These are phyloP conservation scores for Solea senegalensis DNA, from an alignment of 2,113 vertebrate genomes.

Conservation along the genomic window DNA sequence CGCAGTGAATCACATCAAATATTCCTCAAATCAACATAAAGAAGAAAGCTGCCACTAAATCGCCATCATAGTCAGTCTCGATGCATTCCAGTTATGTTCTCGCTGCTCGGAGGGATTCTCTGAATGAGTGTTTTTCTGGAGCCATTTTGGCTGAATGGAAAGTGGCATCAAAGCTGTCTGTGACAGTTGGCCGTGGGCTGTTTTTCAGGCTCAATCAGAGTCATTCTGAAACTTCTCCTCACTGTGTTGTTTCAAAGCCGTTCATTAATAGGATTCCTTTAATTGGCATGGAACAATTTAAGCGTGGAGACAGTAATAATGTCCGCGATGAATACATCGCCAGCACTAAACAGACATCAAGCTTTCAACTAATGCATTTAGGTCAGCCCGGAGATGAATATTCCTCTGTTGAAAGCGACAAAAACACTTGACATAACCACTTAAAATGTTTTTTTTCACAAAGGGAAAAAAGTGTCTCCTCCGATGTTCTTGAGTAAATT, in stretches of 20 bases:
- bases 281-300: constrained; percentile 22
- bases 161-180: constrained; percentile 33
- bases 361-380: constrained; percentile 60
- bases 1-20: neutral
- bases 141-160: constrained; percentile 48
- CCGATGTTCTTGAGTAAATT: constrained; percentile 55
- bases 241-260: neutral
- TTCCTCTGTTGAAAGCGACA: constrained; percentile 31
- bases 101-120: neutral
- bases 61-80: constrained; percentile 26
- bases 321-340: constrained; percentile 25
- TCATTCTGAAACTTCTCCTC: too few species aligned
- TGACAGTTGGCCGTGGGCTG: constrained; percentile 3
- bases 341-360: constrained; percentile 29
- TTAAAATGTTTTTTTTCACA: constrained; percentile 41
- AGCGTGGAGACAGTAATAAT: neutral
- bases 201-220: neutral
- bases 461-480: constrained; percentile 43
- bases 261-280: constrained; percentile 9
- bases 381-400: constrained; percentile 55
- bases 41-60: constrained; percentile 25
- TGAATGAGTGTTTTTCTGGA: constrained; percentile 22
- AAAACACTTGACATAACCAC: constrained; percentile 49
- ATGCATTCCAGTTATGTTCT: constrained; percentile 12
- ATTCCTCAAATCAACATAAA: constrained; percentile 4